These are phyloP conservation scores for Corythornis leucogaster DNA, from an alignment of 2,797 vertebrate genomes.

Conservation along the genomic window DNA sequence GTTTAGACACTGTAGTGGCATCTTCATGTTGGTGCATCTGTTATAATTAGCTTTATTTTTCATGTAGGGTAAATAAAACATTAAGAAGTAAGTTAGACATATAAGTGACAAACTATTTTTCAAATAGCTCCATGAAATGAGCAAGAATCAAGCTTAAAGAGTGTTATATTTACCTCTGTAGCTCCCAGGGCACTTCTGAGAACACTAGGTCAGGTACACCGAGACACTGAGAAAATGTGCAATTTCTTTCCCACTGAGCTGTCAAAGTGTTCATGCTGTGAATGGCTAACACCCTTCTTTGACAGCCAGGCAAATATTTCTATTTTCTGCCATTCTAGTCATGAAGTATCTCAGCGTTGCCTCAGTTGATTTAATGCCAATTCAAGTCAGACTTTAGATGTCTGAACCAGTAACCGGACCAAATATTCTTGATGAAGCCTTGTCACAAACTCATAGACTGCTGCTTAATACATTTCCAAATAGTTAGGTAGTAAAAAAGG, in stretches of 20 bases:
- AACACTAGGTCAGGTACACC: slow-evolving; percentile 65
- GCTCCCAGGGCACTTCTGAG: slow-evolving; percentile 43
- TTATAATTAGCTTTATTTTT: slow-evolving; percentile 61
- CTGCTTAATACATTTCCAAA: slow-evolving; percentile 54
- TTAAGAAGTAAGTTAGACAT: slow-evolving; percentile 40
- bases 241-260: slow-evolving; percentile 74
- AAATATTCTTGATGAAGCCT: slow-evolving; percentile 67
- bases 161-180: slow-evolving; percentile 66
- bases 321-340: slow-evolving; percentile 71
- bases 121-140: slow-evolving; percentile 62
- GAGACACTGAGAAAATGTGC: slow-evolving; percentile 72
- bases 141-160: slow-evolving; percentile 66
- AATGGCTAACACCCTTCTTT: slow-evolving; percentile 74
- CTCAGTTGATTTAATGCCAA: slow-evolving; percentile 74
- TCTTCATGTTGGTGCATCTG: neutral
- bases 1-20: slow-evolving; percentile 11
- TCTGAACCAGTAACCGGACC: slow-evolving; percentile 69
- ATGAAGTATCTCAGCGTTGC: slow-evolving; percentile 49
- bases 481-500: slow-evolving; percentile 35
- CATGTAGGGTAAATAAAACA: slow-evolving; percentile 47
- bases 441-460: slow-evolving; percentile 65
- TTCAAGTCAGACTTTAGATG: slow-evolving; percentile 65
- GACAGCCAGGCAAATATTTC: slow-evolving; percentile 74
- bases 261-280: slow-evolving; percentile 72
- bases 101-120: slow-evolving; percentile 45